Evolutionary conservation across 2,888 invertebrate genomes (phyloP).

Genomic region (Philhelius pedissequus): DNA sequence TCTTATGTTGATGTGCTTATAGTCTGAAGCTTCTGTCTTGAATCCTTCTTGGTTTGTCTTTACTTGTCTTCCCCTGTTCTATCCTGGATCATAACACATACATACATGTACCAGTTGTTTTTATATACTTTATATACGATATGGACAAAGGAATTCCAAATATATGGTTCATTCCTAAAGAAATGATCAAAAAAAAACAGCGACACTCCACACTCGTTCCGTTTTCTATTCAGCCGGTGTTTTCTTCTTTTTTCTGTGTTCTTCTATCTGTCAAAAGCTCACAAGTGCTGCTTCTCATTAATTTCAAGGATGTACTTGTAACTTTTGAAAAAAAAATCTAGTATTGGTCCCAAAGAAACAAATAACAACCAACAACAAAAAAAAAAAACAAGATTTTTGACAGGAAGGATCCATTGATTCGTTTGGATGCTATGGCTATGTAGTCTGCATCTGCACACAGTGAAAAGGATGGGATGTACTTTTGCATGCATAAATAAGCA

Average conservation of each 20-base stretch:
- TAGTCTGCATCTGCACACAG: not conserved
- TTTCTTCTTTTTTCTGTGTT: slow-evolving; percentile 9
- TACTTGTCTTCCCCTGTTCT: not conserved
- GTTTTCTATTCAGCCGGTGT: slow-evolving; percentile 4
- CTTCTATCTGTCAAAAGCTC: slow-evolving; percentile 50
- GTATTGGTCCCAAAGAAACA: slow-evolving; percentile 1
- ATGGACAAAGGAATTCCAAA: slow-evolving; percentile 56
- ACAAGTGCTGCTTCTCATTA: slow-evolving; percentile 60
- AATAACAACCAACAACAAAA: not conserved
- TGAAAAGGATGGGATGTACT: slow-evolving; percentile 18
- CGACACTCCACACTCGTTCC: slow-evolving; percentile 7
- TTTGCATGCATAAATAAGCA: slow-evolving; percentile 41
- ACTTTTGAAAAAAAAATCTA: slow-evolving; percentile 13
- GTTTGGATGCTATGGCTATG: not conserved
- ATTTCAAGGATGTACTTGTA: slow-evolving; percentile 51
- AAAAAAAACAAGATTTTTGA: not conserved
- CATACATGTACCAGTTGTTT: not conserved
- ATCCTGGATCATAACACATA: not conserved
- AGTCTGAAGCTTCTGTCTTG: slow-evolving; percentile 13
- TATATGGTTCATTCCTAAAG: slow-evolving; percentile 43
- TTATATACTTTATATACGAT: not conserved
- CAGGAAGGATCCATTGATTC: slow-evolving; percentile 22
- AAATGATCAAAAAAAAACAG: slow-evolving; percentile 39
- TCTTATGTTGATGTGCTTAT: slow-evolving; percentile 45
- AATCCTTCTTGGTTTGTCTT: slow-evolving; percentile 8